Evolutionary conservation across 2,113 vertebrate genomes (phyloP).

Genomic region (Zapus hudsonius): DNA sequence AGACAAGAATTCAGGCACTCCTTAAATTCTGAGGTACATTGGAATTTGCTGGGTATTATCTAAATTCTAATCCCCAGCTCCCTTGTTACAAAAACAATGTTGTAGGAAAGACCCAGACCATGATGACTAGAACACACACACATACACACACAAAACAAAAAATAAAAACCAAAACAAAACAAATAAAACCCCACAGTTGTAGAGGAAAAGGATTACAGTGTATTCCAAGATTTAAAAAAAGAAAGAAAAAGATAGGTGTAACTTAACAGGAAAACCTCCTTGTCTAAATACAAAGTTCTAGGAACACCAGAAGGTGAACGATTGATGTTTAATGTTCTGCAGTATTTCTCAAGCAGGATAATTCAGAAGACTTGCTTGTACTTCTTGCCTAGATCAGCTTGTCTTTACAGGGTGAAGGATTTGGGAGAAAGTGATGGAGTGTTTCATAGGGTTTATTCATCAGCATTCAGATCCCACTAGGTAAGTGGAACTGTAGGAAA

Average conservation of each 20-base stretch:
- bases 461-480: constrained; percentile 29
- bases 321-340: constrained; percentile 48
- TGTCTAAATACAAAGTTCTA: not conserved
- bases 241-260: not conserved
- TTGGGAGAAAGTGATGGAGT: not conserved
- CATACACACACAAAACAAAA: too few relatives aligned
- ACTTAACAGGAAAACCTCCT: constrained; percentile 7
- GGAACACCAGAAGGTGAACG: constrained; percentile 3
- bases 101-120: not conserved
- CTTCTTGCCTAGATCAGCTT: not conserved
- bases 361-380: not conserved
- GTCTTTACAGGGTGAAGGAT: not conserved
- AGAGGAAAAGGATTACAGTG: not conserved
- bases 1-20: too few relatives aligned
- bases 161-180: too few relatives aligned
- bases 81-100: too few relatives aligned
- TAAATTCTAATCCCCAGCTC: too few relatives aligned
- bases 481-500: constrained; percentile 35
- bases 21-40: too few relatives aligned
- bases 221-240: not conserved
- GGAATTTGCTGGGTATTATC: too few relatives aligned
- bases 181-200: not conserved
- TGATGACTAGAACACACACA: not conserved
- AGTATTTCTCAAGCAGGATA: not conserved
- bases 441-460: constrained; percentile 38